Conservation (phyloP, 2,113 vertebrate species). For the Chaetodon auriga region DNA sequence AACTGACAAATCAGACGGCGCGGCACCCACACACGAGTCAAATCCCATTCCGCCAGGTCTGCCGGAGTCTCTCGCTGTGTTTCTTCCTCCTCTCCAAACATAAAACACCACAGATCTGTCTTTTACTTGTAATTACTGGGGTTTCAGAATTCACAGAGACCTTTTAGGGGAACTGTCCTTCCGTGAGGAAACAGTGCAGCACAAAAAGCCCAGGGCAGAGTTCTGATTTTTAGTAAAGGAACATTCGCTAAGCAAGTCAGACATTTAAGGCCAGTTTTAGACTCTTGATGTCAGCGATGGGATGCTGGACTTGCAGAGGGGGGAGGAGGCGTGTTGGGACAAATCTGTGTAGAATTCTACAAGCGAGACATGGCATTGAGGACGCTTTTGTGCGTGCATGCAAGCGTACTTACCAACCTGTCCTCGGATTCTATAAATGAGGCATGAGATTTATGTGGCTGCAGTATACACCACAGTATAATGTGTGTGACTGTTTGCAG, state of each 20-base stretch:
- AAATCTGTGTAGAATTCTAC: conserved; percentile 24
- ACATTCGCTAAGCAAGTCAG: conserved; percentile 39
- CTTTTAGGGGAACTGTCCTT: conserved; percentile 51
- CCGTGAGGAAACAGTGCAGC: conserved; percentile 21
- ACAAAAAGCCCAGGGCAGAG: conserved; percentile 42
- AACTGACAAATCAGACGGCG: conserved; percentile 56
- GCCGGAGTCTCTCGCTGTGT: conserved; percentile 40
- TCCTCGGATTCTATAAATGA: conserved; percentile 29
- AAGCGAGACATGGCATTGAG: not conserved
- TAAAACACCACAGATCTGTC: conserved; percentile 43
- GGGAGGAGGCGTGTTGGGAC: conserved; percentile 4
- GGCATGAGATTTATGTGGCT: not conserved
- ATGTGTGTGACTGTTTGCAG: not conserved
- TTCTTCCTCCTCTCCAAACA: conserved; percentile 47
- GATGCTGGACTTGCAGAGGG: conserved; percentile 8
- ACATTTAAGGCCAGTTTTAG: conserved; percentile 50
- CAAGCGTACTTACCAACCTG: not conserved
- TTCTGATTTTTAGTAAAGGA: conserved; percentile 43
- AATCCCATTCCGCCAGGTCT: conserved; percentile 66
- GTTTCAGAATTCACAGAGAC: conserved; percentile 46
- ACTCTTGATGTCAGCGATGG: conserved; percentile 22
- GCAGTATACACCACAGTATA: not conserved
- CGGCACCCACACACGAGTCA: conserved; percentile 57
- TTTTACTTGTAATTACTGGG: conserved; percentile 46
- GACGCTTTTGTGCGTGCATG: not conserved